A percentile compares a stretch with the other conserved stretches of the same genome.
Conservation (phyloP, 2,888 invertebrate species). For the Pterostichus niger region DNA sequence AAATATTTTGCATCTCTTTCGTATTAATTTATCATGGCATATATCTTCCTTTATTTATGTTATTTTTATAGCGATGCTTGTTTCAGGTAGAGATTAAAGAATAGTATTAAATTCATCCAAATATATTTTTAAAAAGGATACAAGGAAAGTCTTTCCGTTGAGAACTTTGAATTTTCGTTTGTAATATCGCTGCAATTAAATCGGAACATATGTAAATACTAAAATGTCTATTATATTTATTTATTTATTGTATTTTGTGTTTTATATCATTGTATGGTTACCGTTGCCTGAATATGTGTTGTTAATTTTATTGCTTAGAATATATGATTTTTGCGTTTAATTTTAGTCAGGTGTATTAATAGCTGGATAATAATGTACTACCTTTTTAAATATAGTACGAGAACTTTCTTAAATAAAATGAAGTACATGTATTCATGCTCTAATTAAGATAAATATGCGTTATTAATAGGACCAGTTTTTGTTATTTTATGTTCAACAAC, state of each 20-base stretch:
- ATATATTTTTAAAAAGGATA: too few relatives aligned
- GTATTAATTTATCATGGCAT: too few relatives aligned
- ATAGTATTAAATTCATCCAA: too few relatives aligned
- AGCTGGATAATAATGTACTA: constrained; percentile 46
- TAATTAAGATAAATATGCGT: constrained; percentile 44
- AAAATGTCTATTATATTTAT: neutral
- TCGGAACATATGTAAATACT: too few relatives aligned
- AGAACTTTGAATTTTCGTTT: too few relatives aligned
- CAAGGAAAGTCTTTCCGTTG: too few relatives aligned
- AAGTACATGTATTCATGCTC: constrained; percentile 48
- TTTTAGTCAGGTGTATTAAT: constrained; percentile 29
- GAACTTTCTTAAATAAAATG: constrained; percentile 46
- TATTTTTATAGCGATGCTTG: too few relatives aligned
- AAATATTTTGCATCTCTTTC: too few relatives aligned
- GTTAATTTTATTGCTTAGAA: constrained; percentile 16
- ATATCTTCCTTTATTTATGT: too few relatives aligned
- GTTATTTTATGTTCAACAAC: constrained; percentile 9
- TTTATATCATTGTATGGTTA: neutral
- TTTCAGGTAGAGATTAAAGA: too few relatives aligned
- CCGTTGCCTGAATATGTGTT: constrained; percentile 15
- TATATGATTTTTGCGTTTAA: constrained; percentile 27
- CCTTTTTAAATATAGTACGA: constrained; percentile 38
- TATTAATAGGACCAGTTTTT: constrained; percentile 54
- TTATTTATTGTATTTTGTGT: neutral
- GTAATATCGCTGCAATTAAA: too few relatives aligned